Conservation (phyloP, 2,888 invertebrate species). For the Drosophila koepferae region DNA sequence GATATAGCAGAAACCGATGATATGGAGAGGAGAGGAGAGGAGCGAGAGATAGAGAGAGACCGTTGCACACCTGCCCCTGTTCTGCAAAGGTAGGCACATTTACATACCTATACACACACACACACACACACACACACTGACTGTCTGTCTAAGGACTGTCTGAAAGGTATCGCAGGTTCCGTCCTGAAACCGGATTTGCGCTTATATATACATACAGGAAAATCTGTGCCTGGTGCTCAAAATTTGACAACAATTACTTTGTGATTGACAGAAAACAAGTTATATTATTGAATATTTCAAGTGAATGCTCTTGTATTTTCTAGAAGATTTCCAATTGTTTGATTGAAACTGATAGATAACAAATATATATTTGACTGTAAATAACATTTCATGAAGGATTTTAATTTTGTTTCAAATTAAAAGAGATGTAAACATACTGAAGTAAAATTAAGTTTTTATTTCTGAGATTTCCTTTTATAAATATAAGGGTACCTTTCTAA, state of each 20-base stretch:
- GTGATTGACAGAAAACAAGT: conserved; percentile 27
- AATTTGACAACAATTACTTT: conserved; percentile 31
- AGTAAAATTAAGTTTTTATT: too few relatives aligned
- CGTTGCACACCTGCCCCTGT: conserved; percentile 42
- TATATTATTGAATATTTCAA: conserved; percentile 20
- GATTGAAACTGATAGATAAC: not conserved
- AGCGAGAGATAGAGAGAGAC: conserved; percentile 1
- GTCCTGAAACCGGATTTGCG: conserved; percentile 55
- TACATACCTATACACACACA: conserved; percentile 30
- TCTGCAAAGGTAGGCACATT: conserved; percentile 31
- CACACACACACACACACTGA: not conserved
- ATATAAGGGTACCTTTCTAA: too few relatives aligned
- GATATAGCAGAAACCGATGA: conserved; percentile 29
- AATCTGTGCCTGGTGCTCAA: conserved; percentile 22
- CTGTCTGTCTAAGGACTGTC: conserved; percentile 50
- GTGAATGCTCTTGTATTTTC: conserved; percentile 2
- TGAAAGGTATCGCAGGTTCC: conserved; percentile 33
- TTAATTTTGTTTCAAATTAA: not conserved
- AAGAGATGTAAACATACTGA: not conserved
- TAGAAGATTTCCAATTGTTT: conserved; percentile 2
- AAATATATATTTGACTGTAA: not conserved
- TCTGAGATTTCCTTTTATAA: not conserved
- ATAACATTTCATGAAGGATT: too few relatives aligned
- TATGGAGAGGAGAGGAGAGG: not conserved
- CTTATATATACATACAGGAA: conserved; percentile 2